Percentiles rank a stretch among this genome's conserved stretches.
Conservation (phyloP, 2,113 vertebrate species). For the Eptesicus fuscus region DNA sequence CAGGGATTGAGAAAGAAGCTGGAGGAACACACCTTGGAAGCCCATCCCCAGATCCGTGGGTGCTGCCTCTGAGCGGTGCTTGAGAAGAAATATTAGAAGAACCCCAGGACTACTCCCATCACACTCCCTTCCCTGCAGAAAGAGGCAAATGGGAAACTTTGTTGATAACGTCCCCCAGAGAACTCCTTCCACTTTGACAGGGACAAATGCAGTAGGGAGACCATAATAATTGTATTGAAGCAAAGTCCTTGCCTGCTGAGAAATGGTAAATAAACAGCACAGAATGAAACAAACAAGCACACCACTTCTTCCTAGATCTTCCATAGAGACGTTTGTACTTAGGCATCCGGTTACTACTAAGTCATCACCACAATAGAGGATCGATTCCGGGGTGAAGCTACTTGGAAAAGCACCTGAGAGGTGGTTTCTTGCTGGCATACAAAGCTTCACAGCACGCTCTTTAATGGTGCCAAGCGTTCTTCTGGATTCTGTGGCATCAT, state of each 20-base stretch:
- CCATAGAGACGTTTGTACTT: neutral
- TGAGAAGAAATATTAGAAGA: neutral
- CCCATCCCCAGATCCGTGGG: fast-evolving
- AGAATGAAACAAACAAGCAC: neutral
- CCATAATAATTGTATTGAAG: neutral
- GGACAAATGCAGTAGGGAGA: neutral
- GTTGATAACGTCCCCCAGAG: neutral
- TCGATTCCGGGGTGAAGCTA: neutral
- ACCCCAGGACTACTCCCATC: neutral
- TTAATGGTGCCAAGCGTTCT: neutral
- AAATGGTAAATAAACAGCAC: neutral
- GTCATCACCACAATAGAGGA: neutral
- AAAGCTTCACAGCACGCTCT: too few species aligned
- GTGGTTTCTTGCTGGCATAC: neutral
- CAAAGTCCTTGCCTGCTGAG: neutral
- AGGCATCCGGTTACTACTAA: neutral
- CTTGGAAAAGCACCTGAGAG: neutral
- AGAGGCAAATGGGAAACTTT: neutral
- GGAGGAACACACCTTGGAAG: neutral
- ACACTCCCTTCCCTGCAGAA: neutral
- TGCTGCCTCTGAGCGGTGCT: neutral
- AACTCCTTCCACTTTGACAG: neutral
- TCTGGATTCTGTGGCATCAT: neutral
- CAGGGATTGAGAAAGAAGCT: neutral
- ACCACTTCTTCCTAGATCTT: neutral